Conservation (phyloP, 2,113 vertebrate genomes). For the Prinia subflava region DNA sequence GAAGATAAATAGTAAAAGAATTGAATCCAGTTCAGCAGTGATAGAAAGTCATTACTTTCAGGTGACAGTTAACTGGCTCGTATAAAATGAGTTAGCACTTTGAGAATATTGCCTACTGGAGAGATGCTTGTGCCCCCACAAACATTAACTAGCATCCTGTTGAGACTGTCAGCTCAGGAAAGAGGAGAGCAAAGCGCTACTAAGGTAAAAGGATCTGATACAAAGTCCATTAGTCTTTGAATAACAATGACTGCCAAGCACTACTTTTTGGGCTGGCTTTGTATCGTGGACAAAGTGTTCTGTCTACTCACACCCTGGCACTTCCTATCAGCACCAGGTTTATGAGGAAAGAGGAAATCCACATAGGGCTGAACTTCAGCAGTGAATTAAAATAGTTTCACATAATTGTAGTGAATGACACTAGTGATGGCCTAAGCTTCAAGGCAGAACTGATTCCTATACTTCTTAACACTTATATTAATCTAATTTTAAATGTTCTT, state of each 20-base stretch:
- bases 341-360: neutral
- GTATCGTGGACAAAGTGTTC: neutral
- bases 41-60: conserved; percentile 10
- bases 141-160: neutral
- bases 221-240: neutral
- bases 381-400: neutral
- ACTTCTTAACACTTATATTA: neutral
- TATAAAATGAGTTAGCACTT: conserved; percentile 2
- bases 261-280: neutral
- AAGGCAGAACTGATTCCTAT: neutral
- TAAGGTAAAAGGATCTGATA: neutral
- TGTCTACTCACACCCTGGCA: neutral
- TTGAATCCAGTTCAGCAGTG: neutral
- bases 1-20: conserved; percentile 16
- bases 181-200: neutral
- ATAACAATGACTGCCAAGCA: neutral
- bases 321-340: neutral
- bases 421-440: neutral
- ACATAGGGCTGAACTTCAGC: neutral
- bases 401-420: neutral
- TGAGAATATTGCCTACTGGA: neutral
- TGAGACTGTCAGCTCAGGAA: neutral
- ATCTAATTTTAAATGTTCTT: neutral
- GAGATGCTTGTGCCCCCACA: neutral
- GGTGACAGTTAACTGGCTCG: neutral